Percentiles rank a stretch among this genome's conserved stretches.
Evolutionary conservation across 2,113 vertebrate genomes (phyloP).

Genomic region (Chelonoidis abingdonii): DNA sequence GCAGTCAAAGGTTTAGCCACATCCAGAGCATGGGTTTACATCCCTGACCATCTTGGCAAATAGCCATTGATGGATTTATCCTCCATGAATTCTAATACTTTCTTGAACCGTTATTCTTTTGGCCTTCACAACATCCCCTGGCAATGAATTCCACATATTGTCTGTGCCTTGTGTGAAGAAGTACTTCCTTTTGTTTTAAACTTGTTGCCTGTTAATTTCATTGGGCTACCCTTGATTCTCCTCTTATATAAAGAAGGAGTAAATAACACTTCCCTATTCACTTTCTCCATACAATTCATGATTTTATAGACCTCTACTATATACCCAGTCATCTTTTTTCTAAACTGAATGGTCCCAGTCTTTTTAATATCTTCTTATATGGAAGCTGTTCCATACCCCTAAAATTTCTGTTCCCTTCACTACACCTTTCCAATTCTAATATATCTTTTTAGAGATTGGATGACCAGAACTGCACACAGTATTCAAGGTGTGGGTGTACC

Average conservation of each 20-base stretch:
- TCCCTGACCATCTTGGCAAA: not conserved
- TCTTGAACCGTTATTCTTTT: not conserved
- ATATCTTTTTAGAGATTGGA: not conserved
- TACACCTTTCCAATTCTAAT: not conserved
- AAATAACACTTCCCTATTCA: not conserved
- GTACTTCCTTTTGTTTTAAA: not conserved
- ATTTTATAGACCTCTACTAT: not conserved
- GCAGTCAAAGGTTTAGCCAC: not conserved
- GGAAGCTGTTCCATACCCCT: not conserved
- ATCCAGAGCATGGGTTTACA: not conserved
- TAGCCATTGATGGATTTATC: not conserved
- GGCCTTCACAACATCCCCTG: not conserved
- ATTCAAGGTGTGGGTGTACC: not conserved
- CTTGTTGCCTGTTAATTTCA: not conserved
- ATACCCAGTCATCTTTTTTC: not conserved
- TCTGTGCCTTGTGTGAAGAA: not conserved
- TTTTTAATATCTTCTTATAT: not conserved
- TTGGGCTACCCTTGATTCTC: not conserved
- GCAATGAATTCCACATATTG: not conserved
- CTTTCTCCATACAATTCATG: not conserved
- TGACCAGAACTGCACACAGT: not conserved
- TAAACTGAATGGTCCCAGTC: not conserved
- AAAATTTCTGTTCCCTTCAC: not conserved
- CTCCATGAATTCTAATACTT: not conserved
- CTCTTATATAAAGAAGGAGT: not conserved